Evolutionary conservation across 2,113 vertebrate species (phyloP), one percentile per base, ranked within the genome.

Genomic region (Apus apus): DNA sequence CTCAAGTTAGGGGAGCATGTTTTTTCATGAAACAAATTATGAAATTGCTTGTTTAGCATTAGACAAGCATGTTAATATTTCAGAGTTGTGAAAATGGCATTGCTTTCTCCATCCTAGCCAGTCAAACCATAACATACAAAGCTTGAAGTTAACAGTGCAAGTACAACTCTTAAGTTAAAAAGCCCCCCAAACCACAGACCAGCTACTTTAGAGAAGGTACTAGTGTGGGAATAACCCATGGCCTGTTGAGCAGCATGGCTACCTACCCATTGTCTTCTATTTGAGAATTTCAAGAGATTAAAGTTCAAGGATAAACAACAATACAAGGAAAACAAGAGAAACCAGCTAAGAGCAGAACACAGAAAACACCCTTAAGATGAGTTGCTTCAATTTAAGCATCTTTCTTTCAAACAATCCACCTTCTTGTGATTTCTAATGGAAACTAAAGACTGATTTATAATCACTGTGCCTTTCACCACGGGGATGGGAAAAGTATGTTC

Each of bases 21-120:
- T 66, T 88, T 90, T 62, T 86, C 38, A 93, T 56, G n/a, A 95
- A 89, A 73, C 25, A 73, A 85, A 83, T 85, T 64, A 83, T 26
- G 34, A 67, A 90, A 81, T 60, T 62, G 22, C 66, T 91, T 91
- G 34, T 46, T 87, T 74, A 60, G 29, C 34, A 48, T 73, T 51
- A 89, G 65, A 57, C 82, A 95, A 93, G 34, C 45, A 62, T 8
- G 29, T 11, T 17, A 29, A 6, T 61, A 67, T 45, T 87, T 57
- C 60, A 80, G 46, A 70, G 30, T 20, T 71, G n/a, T 32, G 51
- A 81, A 82, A 90, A 78, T 21, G 3, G 67, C 2, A 8, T 27
- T 40, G 17, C 40, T 84, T 79, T 57, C 65, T 83, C 65, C 45
- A 68, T 26, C 29, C 54, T 7, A 78, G 18, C 27, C 62, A 79